Conservation (phyloP, 2,797 vertebrate genomes). For the Myotis vivesi region DNA sequence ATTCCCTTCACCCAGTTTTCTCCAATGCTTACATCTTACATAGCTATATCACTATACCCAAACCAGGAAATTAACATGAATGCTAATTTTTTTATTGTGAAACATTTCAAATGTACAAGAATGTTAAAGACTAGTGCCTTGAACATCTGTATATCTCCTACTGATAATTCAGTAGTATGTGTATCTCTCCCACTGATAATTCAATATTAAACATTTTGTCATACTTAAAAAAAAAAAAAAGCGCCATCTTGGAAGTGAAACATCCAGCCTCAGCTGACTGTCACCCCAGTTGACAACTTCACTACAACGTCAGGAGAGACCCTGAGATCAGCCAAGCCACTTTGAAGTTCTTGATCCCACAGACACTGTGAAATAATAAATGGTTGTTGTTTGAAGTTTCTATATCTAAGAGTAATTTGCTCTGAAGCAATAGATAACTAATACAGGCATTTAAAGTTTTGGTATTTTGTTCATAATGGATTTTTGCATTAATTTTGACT, state of each 20-base stretch:
- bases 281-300: neutral
- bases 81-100: too few species aligned
- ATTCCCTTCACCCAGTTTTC: too few species aligned
- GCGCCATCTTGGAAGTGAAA: neutral
- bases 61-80: too few species aligned
- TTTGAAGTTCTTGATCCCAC: neutral
- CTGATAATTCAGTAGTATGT: too few species aligned
- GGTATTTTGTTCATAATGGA: neutral
- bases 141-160: too few species aligned
- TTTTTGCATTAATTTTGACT: slow-evolving; percentile 20
- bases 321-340: neutral
- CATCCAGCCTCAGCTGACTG: neutral
- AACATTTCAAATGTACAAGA: too few species aligned
- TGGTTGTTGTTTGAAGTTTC: neutral
- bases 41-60: too few species aligned
- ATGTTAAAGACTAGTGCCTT: too few species aligned
- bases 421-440: neutral
- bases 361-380: neutral
- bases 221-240: too few species aligned
- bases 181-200: too few species aligned
- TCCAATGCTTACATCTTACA: too few species aligned
- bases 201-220: too few species aligned
- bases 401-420: neutral
- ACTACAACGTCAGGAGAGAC: neutral
- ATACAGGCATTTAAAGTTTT: neutral